phyloP scores from a whole-genome alignment of 92 coral and sea anemone genomes.

The Actinostola sp. region DNA sequence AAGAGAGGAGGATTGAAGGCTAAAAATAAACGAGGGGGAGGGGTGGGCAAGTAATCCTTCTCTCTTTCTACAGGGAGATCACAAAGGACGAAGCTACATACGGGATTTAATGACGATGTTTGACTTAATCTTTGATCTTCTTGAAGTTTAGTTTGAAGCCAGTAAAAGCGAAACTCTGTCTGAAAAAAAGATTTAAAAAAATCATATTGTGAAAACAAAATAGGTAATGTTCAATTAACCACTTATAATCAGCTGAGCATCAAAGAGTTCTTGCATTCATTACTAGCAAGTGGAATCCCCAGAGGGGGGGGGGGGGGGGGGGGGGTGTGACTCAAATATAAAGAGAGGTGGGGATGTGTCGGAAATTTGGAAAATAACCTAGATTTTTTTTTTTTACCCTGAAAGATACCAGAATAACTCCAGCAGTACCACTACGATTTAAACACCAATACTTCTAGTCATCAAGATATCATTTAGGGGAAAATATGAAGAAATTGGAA shows the following conservation, averaged over 20 bases:
- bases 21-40: background rate
- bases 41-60: background rate
- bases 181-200: slow-evolving; percentile 2
- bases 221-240: background rate
- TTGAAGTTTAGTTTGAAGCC: slow-evolving; percentile 86
- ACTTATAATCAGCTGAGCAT: background rate
- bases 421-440: no score
- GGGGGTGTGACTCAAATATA: no score
- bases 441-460: no score
- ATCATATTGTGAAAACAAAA: background rate
- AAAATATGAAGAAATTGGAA: no score
- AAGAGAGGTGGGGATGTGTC: no score
- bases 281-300: no score
- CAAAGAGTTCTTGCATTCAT: background rate
- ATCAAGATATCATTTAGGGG: no score
- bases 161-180: slow-evolving; percentile 97
- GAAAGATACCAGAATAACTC: no score
- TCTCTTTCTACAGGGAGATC: background rate
- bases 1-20: no score
- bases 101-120: slow-evolving; percentile 71
- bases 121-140: slow-evolving; percentile 68
- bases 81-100: slow-evolving; percentile 26
- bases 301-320: no score
- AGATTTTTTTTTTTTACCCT: no score
- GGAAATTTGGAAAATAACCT: no score